Evolutionary conservation across 2,113 vertebrate genomes (phyloP).

Genomic region (Alethe castanea): DNA sequence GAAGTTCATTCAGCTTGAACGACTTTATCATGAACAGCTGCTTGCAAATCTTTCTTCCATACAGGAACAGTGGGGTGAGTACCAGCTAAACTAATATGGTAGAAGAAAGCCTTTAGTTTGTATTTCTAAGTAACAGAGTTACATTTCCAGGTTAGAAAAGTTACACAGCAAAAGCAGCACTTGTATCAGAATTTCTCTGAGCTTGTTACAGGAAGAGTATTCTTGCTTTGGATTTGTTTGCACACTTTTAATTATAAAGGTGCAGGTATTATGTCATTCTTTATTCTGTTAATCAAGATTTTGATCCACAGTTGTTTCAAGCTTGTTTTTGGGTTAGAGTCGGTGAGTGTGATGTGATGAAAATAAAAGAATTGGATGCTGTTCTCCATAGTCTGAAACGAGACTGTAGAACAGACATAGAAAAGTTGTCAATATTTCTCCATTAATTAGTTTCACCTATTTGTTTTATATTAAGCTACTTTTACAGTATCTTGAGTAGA

Average conservation of each 20-base stretch:
- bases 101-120: neutral
- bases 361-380: neutral
- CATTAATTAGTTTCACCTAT: neutral
- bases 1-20: slow-evolving; percentile 91
- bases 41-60: slow-evolving; percentile 88
- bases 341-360: neutral
- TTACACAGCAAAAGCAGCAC: neutral
- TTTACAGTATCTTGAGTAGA: slow-evolving; percentile 6
- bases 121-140: neutral
- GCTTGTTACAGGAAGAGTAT: neutral
- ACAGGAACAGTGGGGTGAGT: slow-evolving; percentile 92
- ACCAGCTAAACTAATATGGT: neutral
- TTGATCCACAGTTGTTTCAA: neutral
- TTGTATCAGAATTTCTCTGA: neutral
- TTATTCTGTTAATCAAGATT: neutral
- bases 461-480: neutral
- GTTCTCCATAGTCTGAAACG: neutral
- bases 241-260: neutral
- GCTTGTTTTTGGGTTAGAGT: neutral
- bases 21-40: slow-evolving; percentile 89
- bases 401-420: neutral
- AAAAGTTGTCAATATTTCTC: neutral
- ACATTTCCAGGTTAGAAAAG: neutral
- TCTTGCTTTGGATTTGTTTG: neutral
- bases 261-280: neutral